Base-by-base conservation (phyloP, 2,113 vertebrate species). In the Aphelocoma coerulescens region DNA sequence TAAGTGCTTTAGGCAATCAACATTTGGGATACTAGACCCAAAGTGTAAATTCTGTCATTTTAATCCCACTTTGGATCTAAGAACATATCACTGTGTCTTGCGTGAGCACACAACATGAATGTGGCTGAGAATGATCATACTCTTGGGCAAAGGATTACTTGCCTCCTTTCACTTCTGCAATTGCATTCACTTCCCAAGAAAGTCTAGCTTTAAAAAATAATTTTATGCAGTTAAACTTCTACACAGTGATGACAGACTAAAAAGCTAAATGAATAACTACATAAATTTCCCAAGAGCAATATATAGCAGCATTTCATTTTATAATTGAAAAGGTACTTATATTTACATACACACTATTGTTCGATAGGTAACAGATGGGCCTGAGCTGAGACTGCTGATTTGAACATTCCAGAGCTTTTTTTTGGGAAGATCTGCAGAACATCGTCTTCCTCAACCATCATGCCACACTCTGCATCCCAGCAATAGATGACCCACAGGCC, bases 271-370 rank as follows among this genome's bases (percentile, higher is more conserved):
- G 6, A 88, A 5, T 79, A 93, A 87, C 23, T 85, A 85, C 66
- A 55, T 68, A 57, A 43, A 95, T 88, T 80, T 49, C 57, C 96
- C 74, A 81, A 52, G 69, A 94, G 85, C 61, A 75, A 49, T 88
- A 94, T 88, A 91, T 96, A 97, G 96, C 94, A 96, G 94, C 91
- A 91, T 94, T 95, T 97, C 8, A 58, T 96, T 95, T 96, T 52
- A 57, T 80, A 84, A 85, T 68, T 91, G 78, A 79, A 91, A 96
- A 86, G 77, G 52, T 83, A 92, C 30, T 81, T 89, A 18, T 91
- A 95, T 95, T 95, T 96, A 96, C 67, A 93, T 62, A 93, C 23
- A 82, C 19, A 32, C 44, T 95, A 87, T 30, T 54, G 35, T 95
- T 92, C 13, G 54, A 71, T 52, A 92, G 65, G 73, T 76, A 77